These are phyloP conservation scores for Whitmania pigra DNA, from an alignment of 1,140 invertebrate genomes.

Conservation along the genomic window DNA sequence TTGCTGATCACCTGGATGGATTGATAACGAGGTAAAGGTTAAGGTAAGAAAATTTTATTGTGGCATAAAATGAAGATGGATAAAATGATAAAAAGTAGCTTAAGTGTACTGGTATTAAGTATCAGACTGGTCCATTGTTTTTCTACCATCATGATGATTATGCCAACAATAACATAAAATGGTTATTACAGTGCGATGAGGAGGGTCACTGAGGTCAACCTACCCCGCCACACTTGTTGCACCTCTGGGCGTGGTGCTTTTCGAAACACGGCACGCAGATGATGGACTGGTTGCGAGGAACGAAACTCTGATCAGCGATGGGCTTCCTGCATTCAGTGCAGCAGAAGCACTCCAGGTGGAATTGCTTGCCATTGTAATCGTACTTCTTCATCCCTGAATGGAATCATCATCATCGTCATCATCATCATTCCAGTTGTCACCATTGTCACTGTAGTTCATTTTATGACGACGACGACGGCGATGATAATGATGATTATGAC, in stretches of 20 bases:
- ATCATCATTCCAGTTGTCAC: not conserved
- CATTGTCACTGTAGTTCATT: no score
- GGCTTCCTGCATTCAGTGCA: slow-evolving; percentile 87
- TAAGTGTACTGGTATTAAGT: no score
- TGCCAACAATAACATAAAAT: slow-evolving; percentile 4
- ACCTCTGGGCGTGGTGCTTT: slow-evolving; percentile 76
- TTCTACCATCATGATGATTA: slow-evolving; percentile 9
- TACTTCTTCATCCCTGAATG: slow-evolving; percentile 92
- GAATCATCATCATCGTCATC: slow-evolving; percentile 47
- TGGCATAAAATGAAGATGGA: no score
- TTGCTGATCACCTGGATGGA: slow-evolving; percentile 64
- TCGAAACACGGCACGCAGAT: slow-evolving; percentile 93
- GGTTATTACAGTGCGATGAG: no score
- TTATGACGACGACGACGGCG: no score
- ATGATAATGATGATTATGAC: no score
- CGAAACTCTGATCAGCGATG: slow-evolving; percentile 93
- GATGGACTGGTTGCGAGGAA: slow-evolving; percentile 90
- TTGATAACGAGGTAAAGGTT: not conserved
- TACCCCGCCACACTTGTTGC: slow-evolving; percentile 93
- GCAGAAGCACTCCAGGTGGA: slow-evolving; percentile 98
- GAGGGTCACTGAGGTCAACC: slow-evolving; percentile 20
- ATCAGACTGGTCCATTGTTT: not conserved
- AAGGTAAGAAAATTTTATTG: no score
- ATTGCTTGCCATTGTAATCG: slow-evolving; percentile 97
- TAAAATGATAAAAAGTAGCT: no score